These are phyloP conservation scores for Zaprionus ornatus DNA, from an alignment of 1,140 invertebrate species.

Conservation along the genomic window DNA sequence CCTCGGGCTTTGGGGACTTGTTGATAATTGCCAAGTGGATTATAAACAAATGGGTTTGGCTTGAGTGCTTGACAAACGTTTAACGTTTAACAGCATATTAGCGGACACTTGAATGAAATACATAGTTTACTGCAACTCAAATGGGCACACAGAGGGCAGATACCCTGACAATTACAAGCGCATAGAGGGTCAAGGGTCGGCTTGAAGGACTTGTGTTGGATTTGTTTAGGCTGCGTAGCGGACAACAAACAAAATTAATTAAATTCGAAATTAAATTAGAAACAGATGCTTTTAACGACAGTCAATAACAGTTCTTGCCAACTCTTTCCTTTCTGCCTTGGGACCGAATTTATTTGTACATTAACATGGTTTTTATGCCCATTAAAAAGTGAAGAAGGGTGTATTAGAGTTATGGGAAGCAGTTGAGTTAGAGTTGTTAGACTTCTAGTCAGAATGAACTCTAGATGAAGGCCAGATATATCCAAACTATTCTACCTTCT, in stretches of 20 bases:
- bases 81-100: constrained; percentile 3
- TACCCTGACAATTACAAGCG: background rate
- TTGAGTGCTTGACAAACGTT: background rate
- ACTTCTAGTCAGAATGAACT: no score
- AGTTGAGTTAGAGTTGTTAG: no score
- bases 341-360: background rate
- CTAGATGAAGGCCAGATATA: no score
- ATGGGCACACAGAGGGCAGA: background rate
- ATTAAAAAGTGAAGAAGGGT: background rate
- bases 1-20: background rate
- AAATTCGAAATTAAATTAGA: constrained; percentile 38
- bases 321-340: background rate
- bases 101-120: background rate
- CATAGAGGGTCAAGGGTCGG: constrained; percentile 8
- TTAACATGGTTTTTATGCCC: background rate
- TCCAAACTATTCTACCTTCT: background rate
- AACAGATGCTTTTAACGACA: constrained; percentile 32
- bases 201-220: background rate
- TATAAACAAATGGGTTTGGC: background rate
- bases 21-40: constrained; percentile 3
- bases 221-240: constrained; percentile 9
- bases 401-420: background rate
- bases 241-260: constrained; percentile 44
- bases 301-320: constrained; percentile 32
- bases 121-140: background rate